Conservation (phyloP, 2,797 vertebrate genomes). For the Phoxinus dragarum region DNA sequence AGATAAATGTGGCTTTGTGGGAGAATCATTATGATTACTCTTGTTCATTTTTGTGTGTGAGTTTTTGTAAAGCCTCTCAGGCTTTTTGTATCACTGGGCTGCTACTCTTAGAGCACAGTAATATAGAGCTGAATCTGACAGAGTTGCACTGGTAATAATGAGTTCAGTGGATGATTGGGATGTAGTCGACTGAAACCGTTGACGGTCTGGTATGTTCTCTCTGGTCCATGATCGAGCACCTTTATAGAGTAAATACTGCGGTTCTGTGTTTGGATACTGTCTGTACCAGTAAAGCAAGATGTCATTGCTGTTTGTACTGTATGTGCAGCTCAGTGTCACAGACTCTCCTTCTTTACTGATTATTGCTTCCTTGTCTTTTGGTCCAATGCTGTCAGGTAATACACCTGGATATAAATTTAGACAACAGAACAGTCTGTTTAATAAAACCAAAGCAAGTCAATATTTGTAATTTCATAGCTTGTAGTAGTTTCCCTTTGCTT, state of each 20-base stretch:
- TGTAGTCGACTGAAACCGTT: no score
- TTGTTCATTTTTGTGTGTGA: background rate
- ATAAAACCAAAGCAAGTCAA: no score
- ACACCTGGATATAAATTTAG: conserved; percentile 10
- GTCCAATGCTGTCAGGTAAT: conserved; percentile 5
- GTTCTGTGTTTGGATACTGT: conserved; percentile 10
- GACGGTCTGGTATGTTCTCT: no score
- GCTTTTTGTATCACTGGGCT: no score
- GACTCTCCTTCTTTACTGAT: background rate
- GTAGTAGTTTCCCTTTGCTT: background rate
- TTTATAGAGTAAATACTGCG: background rate
- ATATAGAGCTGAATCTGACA: no score
- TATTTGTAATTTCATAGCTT: background rate
- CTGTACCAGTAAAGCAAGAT: conserved; percentile 54
- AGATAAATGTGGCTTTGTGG: no score
- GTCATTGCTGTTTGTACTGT: background rate
- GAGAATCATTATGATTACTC: no score
- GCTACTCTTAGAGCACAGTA: no score
- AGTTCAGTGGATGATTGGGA: no score
- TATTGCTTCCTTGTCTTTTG: background rate
- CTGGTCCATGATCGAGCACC: background rate
- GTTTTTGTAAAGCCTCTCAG: no score
- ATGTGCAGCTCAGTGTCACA: conserved; percentile 24
- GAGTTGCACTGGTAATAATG: no score
- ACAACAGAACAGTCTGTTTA: background rate